These are phyloP conservation scores for Gordius sp. DNA, from an alignment of 2,888 invertebrate genomes.

Conservation along the genomic window DNA sequence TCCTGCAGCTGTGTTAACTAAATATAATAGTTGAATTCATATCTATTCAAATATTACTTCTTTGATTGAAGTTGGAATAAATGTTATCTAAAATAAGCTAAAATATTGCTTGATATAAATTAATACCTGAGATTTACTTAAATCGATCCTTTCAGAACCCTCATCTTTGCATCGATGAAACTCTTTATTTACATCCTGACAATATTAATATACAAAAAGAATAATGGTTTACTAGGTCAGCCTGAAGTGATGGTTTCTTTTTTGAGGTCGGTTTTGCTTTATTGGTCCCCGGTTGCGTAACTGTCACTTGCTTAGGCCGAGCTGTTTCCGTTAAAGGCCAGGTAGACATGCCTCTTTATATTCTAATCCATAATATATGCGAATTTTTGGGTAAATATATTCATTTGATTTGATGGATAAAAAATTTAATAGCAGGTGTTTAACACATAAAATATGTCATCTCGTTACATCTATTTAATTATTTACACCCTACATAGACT, in stretches of 20 bases:
- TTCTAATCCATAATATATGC: too few relatives aligned
- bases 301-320: constrained; percentile 3
- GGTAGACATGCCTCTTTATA: too few relatives aligned
- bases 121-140: constrained; percentile 6
- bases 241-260: neutral
- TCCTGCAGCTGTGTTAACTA: constrained; percentile 32
- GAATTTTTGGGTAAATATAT: too few relatives aligned
- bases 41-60: constrained; percentile 3
- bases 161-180: constrained; percentile 4
- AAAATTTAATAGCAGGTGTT: too few relatives aligned
- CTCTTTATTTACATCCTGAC: constrained; percentile 2
- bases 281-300: constrained; percentile 6
- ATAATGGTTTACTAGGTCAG: constrained; percentile 12
- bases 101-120: neutral
- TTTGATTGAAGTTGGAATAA: constrained; percentile 12
- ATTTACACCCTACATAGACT: too few relatives aligned
- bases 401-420: too few relatives aligned
- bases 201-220: constrained; percentile 6
- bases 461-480: too few relatives aligned
- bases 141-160: neutral
- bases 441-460: too few relatives aligned
- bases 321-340: neutral
- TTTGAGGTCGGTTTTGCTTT: constrained; percentile 8
- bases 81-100: constrained; percentile 1
- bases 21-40: neutral